phyloP scores from a whole-genome alignment of 1,140 invertebrate species.

The Drosophila repletoides region DNA sequence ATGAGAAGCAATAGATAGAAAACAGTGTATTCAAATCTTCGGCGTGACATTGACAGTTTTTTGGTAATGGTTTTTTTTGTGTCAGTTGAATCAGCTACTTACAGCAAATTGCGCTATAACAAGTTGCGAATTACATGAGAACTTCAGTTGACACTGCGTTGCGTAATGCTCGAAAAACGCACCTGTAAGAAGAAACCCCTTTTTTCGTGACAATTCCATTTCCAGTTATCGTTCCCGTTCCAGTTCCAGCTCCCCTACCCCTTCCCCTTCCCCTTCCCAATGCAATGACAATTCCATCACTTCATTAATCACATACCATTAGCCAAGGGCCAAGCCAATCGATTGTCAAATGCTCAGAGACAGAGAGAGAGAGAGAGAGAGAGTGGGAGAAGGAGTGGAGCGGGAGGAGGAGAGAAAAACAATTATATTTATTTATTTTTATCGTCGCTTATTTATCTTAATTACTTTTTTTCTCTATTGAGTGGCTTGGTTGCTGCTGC shows the following conservation, averaged over 20 bases:
- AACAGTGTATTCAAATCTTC: too few relatives aligned
- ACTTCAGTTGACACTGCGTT: constrained; percentile 14
- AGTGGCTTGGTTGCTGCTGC: constrained; percentile 50
- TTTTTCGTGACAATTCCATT: not conserved
- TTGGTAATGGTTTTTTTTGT: too few relatives aligned
- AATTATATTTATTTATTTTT: constrained; percentile 80
- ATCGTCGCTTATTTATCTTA: constrained; percentile 79
- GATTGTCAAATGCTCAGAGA: constrained; percentile 61
- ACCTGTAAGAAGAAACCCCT: constrained; percentile 18
- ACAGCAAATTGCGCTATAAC: constrained; percentile 11
- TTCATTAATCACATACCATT: constrained; percentile 72
- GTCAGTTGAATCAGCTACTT: not conserved
- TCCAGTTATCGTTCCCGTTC: not conserved
- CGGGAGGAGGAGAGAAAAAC: constrained; percentile 33
- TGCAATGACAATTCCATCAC: constrained; percentile 16
- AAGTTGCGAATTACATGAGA: constrained; percentile 31
- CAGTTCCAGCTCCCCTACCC: not conserved
- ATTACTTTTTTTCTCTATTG: constrained; percentile 76
- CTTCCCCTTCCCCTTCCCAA: not conserved
- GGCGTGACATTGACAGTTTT: too few relatives aligned
- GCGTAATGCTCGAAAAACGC: not conserved
- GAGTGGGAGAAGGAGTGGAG: not conserved
- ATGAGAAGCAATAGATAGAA: too few relatives aligned
- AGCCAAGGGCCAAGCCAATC: constrained; percentile 42
- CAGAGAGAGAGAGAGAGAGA: constrained; percentile 4